Percentiles rank a stretch among this genome's conserved stretches.
Evolutionary conservation across 1,140 invertebrate species (phyloP).

Genomic region (honey bee (Apis mellifera)): Amel_HAv3.1 CM009933.2:7325501-7326000

Average conservation of each 20-base stretch:
- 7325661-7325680: not conserved
- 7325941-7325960: constrained; percentile 48
- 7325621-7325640: constrained; percentile 12
- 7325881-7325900: no score
- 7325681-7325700: not conserved
- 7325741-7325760: not conserved
- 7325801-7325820: constrained; percentile 21
- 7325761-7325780: constrained; percentile 34
- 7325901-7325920: constrained; percentile 9
- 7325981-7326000: no score
- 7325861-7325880: constrained; percentile 11
- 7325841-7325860: constrained; percentile 26
- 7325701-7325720: not conserved
- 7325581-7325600: constrained; percentile 14
- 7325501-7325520: not conserved
- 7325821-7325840: constrained; percentile 16
- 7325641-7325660: not conserved
- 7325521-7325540: not conserved
- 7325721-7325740: constrained; percentile 43
- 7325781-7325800: not conserved
- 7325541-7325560: not conserved
- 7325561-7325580: not conserved
- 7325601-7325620: not conserved
- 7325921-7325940: constrained; percentile 13
- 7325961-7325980: constrained; percentile 20